phyloP scores from a whole-genome alignment of 2,888 invertebrate genomes.

The Mechanitis messenoides region DNA sequence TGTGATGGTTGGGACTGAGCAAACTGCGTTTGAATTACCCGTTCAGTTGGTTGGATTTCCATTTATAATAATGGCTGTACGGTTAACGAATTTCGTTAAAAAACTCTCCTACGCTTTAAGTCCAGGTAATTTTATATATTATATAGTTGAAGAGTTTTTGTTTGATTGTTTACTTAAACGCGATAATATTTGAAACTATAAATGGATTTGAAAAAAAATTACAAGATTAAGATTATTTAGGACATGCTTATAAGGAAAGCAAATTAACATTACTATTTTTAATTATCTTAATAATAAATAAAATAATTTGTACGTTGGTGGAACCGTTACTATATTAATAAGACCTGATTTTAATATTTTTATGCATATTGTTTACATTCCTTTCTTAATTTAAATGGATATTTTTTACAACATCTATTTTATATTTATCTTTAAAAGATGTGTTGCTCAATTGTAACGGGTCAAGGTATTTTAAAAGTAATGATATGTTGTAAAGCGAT shows the following conservation, averaged over 20 bases:
- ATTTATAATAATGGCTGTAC: slow-evolving; percentile 86
- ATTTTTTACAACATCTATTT: background rate
- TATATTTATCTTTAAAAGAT: background rate
- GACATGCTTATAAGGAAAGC: too few species aligned
- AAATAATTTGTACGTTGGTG: too few species aligned
- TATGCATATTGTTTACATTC: too few species aligned
- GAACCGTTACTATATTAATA: too few species aligned
- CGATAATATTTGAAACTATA: too few species aligned
- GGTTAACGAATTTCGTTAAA: slow-evolving; percentile 88
- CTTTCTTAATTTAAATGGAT: too few species aligned
- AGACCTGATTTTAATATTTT: too few species aligned
- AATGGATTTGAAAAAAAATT: too few species aligned
- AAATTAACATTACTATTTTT: too few species aligned
- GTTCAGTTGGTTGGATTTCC: slow-evolving; percentile 90
- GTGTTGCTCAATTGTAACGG: background rate
- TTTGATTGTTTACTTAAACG: too few species aligned
- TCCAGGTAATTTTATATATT: slow-evolving; percentile 80
- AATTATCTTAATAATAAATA: too few species aligned
- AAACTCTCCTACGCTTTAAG: slow-evolving; percentile 88
- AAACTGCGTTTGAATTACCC: slow-evolving; percentile 83
- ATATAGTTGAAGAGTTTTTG: background rate
- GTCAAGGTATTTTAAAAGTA: background rate
- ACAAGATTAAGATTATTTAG: too few species aligned
- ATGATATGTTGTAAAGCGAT: background rate
- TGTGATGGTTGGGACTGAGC: slow-evolving; percentile 55